A percentile compares a stretch with the other conserved stretches of the same genome.
These are phyloP conservation scores for Epizoanthus stellaris DNA, from an alignment of 92 coral and sea anemone genomes.

Conservation along the genomic window DNA sequence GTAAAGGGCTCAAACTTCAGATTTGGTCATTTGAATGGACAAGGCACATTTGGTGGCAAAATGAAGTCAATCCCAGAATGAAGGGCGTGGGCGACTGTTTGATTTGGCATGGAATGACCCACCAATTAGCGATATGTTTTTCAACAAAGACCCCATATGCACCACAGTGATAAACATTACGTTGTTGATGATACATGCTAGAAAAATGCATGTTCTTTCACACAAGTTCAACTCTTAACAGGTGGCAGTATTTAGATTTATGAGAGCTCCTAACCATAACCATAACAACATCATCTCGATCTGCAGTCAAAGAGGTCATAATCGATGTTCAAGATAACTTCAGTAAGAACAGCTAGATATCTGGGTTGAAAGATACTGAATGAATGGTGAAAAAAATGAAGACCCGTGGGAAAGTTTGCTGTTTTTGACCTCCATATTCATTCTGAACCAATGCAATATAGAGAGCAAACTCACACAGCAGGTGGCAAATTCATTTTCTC, in stretches of 20 bases:
- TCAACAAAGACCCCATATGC: constrained; percentile 2
- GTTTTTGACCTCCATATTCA: background rate
- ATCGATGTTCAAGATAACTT: background rate
- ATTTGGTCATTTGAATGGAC: too few relatives aligned
- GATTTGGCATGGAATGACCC: background rate
- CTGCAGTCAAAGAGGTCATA: background rate
- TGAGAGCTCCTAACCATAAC: background rate
- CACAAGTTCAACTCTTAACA: background rate
- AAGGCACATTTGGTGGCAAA: too few relatives aligned
- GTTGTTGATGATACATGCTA: background rate
- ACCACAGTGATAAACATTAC: background rate
- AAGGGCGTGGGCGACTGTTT: too few relatives aligned
- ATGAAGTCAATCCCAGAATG: too few relatives aligned
- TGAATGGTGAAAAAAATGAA: background rate
- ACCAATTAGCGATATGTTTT: background rate
- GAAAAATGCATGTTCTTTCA: background rate
- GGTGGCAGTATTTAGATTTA: constrained; percentile 8
- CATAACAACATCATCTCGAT: background rate
- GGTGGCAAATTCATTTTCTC: too few relatives aligned
- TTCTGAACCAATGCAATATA: background rate
- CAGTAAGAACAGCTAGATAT: background rate
- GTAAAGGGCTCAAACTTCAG: too few relatives aligned
- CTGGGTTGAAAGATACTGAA: background rate
- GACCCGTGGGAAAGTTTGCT: constrained; percentile 7
- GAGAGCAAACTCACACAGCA: too few relatives aligned